phyloP scores from a whole-genome alignment of 1,140 invertebrate species.

The Caenorhabditis elegans region DNA sequence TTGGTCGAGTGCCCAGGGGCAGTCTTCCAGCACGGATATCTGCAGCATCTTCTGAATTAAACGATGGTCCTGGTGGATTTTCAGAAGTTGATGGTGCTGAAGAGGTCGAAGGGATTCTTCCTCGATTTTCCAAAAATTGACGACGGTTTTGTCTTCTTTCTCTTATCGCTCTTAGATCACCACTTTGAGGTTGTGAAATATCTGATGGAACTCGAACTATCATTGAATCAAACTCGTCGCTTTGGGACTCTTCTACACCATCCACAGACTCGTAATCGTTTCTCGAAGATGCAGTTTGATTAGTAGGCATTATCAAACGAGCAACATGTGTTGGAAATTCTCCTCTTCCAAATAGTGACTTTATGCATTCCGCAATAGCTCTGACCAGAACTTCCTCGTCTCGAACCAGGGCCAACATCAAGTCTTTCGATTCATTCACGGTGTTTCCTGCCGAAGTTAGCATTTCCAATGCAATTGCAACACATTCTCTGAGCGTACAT shows the following conservation, averaged over 20 bases:
- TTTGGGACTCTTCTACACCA: not conserved
- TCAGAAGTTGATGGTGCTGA: not conserved
- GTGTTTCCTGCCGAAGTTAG: not conserved
- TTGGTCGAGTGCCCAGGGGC: not conserved
- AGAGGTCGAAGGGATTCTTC: not conserved
- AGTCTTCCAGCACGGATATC: slow-evolving; percentile 1
- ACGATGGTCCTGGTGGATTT: not conserved
- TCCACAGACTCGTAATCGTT: not conserved
- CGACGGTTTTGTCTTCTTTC: not conserved
- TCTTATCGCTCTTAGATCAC: not conserved
- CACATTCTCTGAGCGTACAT: not conserved
- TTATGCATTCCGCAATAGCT: not conserved
- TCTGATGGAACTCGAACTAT: not conserved
- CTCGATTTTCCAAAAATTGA: not conserved
- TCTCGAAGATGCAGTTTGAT: not conserved
- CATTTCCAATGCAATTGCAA: not conserved
- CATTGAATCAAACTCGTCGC: slow-evolving; percentile 5
- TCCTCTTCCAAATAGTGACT: not conserved
- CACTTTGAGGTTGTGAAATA: not conserved
- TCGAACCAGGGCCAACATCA: not conserved
- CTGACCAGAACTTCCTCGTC: not conserved
- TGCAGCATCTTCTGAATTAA: not conserved
- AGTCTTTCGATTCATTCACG: not conserved
- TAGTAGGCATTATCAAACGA: not conserved
- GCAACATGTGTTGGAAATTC: slow-evolving; percentile 1